A percentile compares a stretch with the other conserved stretches of the same genome.
Evolutionary conservation across 2,113 vertebrate genomes (phyloP).

Genomic region (Leptobrachium ailaonicum): DNA sequence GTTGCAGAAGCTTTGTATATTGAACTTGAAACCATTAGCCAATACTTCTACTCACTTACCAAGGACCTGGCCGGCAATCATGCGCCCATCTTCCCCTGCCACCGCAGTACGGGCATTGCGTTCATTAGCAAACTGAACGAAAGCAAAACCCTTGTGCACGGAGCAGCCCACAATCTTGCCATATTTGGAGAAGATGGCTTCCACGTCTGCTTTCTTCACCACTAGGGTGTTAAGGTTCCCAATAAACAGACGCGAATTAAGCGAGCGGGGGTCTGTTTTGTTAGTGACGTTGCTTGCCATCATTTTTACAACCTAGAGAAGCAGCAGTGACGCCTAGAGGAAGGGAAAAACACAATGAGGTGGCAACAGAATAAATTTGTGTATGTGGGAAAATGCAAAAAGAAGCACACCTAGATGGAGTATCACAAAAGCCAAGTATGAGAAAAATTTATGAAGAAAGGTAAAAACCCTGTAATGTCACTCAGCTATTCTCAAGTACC

Average conservation of each 20-base stretch:
- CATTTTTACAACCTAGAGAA: slow-evolving; percentile 40
- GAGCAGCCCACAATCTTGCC: slow-evolving; percentile 90
- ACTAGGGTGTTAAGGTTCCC: slow-evolving; percentile 88
- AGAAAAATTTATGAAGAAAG: background rate
- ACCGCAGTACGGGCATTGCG: slow-evolving; percentile 81
- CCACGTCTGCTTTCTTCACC: slow-evolving; percentile 86
- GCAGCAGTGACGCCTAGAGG: slow-evolving; percentile 23
- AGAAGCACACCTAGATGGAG: background rate
- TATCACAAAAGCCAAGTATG: background rate
- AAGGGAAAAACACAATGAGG: slow-evolving; percentile 27
- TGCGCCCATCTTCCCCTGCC: slow-evolving; percentile 78
- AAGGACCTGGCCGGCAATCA: slow-evolving; percentile 88
- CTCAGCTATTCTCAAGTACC: no score
- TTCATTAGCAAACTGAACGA: slow-evolving; percentile 84
- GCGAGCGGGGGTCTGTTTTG: slow-evolving; percentile 84
- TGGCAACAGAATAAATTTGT: background rate
- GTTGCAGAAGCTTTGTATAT: slow-evolving; percentile 4
- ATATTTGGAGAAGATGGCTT: slow-evolving; percentile 87
- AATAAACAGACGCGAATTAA: slow-evolving; percentile 89
- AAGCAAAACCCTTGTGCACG: slow-evolving; percentile 89
- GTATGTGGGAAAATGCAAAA: background rate
- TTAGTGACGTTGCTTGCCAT: slow-evolving; percentile 90
- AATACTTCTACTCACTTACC: slow-evolving; percentile 65
- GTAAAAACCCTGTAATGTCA: background rate
- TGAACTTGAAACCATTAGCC: background rate